phyloP scores from a whole-genome alignment of 1,140 invertebrate genomes.

The Lordiphosa clarofinis region DNA sequence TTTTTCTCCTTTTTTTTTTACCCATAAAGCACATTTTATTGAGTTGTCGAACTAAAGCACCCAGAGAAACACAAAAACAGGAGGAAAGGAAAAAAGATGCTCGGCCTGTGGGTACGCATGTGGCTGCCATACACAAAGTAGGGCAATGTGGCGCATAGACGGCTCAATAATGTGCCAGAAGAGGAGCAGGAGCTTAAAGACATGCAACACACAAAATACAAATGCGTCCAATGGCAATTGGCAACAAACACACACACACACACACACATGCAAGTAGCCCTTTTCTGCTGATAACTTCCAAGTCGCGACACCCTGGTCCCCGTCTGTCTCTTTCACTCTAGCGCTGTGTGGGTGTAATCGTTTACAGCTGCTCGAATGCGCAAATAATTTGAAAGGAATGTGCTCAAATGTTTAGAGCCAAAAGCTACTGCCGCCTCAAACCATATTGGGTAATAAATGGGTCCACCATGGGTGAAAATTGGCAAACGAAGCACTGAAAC shows the following conservation, averaged over 20 bases:
- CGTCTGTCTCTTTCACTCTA: constrained; percentile 9
- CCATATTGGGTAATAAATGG: constrained; percentile 39
- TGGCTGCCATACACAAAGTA: constrained; percentile 35
- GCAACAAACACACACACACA: constrained; percentile 40
- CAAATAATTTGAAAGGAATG: constrained; percentile 76
- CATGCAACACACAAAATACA: constrained; percentile 56
- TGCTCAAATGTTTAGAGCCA: constrained; percentile 57
- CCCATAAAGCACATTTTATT: constrained; percentile 79
- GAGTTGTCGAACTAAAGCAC: constrained; percentile 79
- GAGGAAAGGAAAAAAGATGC: constrained; percentile 21
- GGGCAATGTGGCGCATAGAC: constrained; percentile 74
- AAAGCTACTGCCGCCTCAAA: constrained; percentile 37
- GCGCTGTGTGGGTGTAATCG: constrained; percentile 58
- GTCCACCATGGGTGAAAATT: constrained; percentile 15
- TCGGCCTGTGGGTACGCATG: constrained; percentile 32
- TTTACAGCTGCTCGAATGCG: constrained; percentile 78
- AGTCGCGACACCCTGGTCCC: constrained; percentile 38
- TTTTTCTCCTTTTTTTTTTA: constrained; percentile 35
- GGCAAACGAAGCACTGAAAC: background rate
- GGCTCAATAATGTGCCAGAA: constrained; percentile 64
- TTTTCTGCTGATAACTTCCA: constrained; percentile 56
- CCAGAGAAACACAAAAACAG: constrained; percentile 45
- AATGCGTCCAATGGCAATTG: constrained; percentile 50
- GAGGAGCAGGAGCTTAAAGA: constrained; percentile 30
- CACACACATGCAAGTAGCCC: constrained; percentile 13